Evolutionary conservation across 2,888 invertebrate species (phyloP).

Genomic region (Andrena fulva): DNA sequence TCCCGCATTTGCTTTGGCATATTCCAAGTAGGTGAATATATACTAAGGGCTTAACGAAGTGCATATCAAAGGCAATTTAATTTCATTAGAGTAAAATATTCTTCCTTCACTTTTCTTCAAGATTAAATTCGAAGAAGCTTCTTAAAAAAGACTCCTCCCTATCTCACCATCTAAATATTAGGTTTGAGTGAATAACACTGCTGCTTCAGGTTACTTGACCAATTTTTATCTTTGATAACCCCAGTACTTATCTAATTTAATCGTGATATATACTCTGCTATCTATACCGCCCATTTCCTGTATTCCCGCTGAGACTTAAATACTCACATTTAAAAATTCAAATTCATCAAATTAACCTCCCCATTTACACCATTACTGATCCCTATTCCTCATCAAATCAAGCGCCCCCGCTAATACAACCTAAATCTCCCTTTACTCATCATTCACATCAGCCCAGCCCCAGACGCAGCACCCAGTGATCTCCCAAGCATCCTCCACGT

Average conservation of each 20-base stretch:
- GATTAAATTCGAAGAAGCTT: background rate
- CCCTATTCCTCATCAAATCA: no score
- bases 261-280: background rate
- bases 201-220: background rate
- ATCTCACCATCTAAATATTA: background rate
- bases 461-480: no score
- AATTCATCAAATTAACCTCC: background rate
- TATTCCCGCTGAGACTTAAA: background rate
- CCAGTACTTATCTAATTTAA: slow-evolving; percentile 15
- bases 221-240: slow-evolving; percentile 12
- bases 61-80: no score
- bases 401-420: no score
- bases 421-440: no score
- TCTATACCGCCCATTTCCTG: background rate
- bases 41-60: no score
- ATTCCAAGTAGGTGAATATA: no score
- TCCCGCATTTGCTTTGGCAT: no score
- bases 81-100: no score
- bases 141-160: background rate
- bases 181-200: background rate
- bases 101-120: no score
- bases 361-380: no score
- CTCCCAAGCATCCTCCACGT: background rate
- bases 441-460: no score
- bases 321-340: background rate